These are phyloP conservation scores for Caenorhabditis tropicalis DNA, from an alignment of 1,140 invertebrate genomes.

Conservation along the genomic window DNA sequence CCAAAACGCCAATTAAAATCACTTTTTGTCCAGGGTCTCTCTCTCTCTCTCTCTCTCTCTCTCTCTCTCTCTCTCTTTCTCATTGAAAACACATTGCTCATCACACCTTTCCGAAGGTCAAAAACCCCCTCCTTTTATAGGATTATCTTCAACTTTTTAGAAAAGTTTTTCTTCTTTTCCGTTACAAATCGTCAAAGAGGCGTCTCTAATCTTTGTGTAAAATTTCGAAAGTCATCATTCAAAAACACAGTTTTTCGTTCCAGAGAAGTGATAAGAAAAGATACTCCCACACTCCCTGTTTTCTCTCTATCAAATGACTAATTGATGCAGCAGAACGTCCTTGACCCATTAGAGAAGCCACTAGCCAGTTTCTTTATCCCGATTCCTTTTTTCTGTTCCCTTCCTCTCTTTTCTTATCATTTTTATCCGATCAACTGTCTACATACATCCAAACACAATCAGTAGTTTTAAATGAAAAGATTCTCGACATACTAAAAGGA, in stretches of 20 bases:
- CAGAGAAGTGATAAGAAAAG: constrained; percentile 11
- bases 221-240: constrained; percentile 11
- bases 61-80: background rate
- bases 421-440: constrained; percentile 28
- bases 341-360: constrained; percentile 31
- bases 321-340: constrained; percentile 15
- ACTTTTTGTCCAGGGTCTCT: background rate
- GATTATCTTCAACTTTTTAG: background rate
- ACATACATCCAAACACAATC: background rate
- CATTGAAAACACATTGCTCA: constrained; percentile 29
- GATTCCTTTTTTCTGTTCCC: background rate
- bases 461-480: background rate
- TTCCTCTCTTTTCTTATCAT: constrained; percentile 22
- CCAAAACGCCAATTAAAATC: constrained; percentile 24
- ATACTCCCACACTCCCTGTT: background rate
- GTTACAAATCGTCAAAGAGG: background rate
- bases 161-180: background rate
- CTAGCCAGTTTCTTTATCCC: constrained; percentile 42
- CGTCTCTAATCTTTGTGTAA: background rate
- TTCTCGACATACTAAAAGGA: background rate
- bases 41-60: background rate
- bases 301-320: background rate
- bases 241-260: background rate
- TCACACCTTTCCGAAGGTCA: background rate
- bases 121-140: background rate